These are phyloP conservation scores for Meliscaeva auricollis DNA, from an alignment of 2,888 invertebrate species.

Conservation along the genomic window DNA sequence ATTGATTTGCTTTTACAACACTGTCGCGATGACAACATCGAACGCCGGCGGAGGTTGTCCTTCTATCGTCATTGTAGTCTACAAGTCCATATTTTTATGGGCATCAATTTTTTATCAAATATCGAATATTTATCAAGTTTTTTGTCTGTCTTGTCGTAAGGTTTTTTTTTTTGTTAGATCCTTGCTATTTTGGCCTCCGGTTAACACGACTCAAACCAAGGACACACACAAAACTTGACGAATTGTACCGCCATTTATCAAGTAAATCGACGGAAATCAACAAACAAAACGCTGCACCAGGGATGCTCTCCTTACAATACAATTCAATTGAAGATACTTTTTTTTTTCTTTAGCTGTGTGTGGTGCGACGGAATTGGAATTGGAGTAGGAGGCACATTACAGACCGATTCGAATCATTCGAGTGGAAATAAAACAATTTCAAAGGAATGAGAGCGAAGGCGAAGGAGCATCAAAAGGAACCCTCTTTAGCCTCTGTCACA, in stretches of 20 bases:
- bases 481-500: slow-evolving; percentile 73
- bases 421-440: slow-evolving; percentile 75
- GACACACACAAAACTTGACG: slow-evolving; percentile 77
- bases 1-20: slow-evolving; percentile 52
- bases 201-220: slow-evolving; percentile 64
- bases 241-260: slow-evolving; percentile 79
- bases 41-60: too few species aligned
- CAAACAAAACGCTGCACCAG: slow-evolving; percentile 68
- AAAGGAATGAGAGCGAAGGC: slow-evolving; percentile 26
- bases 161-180: not conserved
- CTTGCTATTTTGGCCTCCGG: slow-evolving; percentile 51
- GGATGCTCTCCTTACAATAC: slow-evolving; percentile 60
- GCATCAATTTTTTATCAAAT: slow-evolving; percentile 74
- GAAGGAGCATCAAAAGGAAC: slow-evolving; percentile 7
- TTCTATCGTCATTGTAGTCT: slow-evolving; percentile 7
- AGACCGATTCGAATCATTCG: slow-evolving; percentile 57
- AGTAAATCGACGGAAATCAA: slow-evolving; percentile 76
- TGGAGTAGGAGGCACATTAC: slow-evolving; percentile 22
- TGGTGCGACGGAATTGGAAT: not conserved
- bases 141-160: too few species aligned
- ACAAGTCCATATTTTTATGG: slow-evolving; percentile 74
- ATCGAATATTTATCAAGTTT: slow-evolving; percentile 76
- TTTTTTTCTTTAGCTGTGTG: slow-evolving; percentile 30
- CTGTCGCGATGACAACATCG: slow-evolving; percentile 35
- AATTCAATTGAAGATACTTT: slow-evolving; percentile 56